Evolutionary conservation across 2,888 invertebrate species (phyloP).

Genomic region (Campoplex capitator): DNA sequence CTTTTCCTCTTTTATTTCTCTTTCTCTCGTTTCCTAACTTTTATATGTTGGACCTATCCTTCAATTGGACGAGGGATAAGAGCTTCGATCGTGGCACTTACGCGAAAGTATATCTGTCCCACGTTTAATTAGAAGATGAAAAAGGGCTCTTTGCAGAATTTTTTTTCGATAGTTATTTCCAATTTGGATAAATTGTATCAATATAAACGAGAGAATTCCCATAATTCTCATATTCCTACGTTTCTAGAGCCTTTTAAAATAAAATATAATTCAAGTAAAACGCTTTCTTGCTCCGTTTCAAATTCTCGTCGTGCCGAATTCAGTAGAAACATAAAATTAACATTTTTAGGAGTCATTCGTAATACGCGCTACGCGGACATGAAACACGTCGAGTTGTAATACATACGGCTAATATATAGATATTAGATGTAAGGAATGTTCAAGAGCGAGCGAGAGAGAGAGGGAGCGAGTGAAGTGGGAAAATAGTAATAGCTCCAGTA

Average conservation of each 20-base stretch:
- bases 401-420: slow-evolving; percentile 14
- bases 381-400: slow-evolving; percentile 31
- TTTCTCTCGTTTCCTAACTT: slow-evolving; percentile 22
- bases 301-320: slow-evolving; percentile 34
- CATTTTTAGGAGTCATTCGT: slow-evolving; percentile 72
- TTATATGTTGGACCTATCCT: slow-evolving; percentile 24
- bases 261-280: slow-evolving; percentile 14
- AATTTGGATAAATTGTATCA: slow-evolving; percentile 1
- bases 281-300: slow-evolving; percentile 41
- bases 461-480: not conserved
- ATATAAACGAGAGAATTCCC: not conserved
- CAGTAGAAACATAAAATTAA: slow-evolving; percentile 71
- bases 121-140: not conserved
- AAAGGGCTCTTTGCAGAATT: not conserved
- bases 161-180: slow-evolving; percentile 3
- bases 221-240: not conserved
- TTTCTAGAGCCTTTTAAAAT: not conserved
- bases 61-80: slow-evolving; percentile 52
- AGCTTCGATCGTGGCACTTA: slow-evolving; percentile 46
- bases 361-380: slow-evolving; percentile 52
- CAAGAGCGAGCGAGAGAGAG: not conserved
- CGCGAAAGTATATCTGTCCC: slow-evolving; percentile 7
- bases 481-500: slow-evolving; percentile 29
- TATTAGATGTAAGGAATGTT: slow-evolving; percentile 23
- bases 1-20: slow-evolving; percentile 25